A percentile compares a stretch with the other conserved stretches of the same genome.
These are phyloP conservation scores for Hymenopus coronatus DNA, from an alignment of 2,888 invertebrate species.

Conservation along the genomic window DNA sequence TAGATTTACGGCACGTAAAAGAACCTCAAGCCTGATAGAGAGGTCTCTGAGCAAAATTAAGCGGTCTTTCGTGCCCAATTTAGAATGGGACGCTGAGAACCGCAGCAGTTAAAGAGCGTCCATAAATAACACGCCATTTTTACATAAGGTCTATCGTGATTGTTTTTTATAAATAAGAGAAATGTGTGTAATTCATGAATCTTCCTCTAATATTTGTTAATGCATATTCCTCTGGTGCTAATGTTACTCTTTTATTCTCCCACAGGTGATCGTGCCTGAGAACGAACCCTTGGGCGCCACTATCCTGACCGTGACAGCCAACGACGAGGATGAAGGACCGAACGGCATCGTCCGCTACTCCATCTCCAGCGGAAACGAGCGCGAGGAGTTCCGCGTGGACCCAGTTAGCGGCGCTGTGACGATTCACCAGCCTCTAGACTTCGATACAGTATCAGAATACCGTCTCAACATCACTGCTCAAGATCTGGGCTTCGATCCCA, in stretches of 20 bases:
- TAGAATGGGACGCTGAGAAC: too few species aligned
- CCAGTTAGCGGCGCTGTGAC: constrained; percentile 73
- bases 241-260: neutral
- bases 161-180: too few species aligned
- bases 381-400: constrained; percentile 73
- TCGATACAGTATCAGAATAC: constrained; percentile 80
- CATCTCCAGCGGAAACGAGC: constrained; percentile 78
- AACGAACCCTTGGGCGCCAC: constrained; percentile 84
- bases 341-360: constrained; percentile 85
- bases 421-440: constrained; percentile 78
- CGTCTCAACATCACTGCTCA: constrained; percentile 81
- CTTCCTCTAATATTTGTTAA: too few species aligned
- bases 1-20: too few species aligned
- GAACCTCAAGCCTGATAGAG: too few species aligned
- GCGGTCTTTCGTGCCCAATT: too few species aligned
- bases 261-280: constrained; percentile 77
- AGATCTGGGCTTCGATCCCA: constrained; percentile 80
- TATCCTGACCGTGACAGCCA: constrained; percentile 79
- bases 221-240: too few species aligned
- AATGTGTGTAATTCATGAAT: too few species aligned
- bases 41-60: too few species aligned
- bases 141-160: too few species aligned
- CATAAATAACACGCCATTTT: too few species aligned
- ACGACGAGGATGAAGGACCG: constrained; percentile 81
- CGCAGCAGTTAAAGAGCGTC: too few species aligned